Percentiles rank a stretch among this genome's conserved stretches.
phyloP scores from a whole-genome alignment of 2,888 invertebrate genomes.

The Mactromeris polynyma region DNA sequence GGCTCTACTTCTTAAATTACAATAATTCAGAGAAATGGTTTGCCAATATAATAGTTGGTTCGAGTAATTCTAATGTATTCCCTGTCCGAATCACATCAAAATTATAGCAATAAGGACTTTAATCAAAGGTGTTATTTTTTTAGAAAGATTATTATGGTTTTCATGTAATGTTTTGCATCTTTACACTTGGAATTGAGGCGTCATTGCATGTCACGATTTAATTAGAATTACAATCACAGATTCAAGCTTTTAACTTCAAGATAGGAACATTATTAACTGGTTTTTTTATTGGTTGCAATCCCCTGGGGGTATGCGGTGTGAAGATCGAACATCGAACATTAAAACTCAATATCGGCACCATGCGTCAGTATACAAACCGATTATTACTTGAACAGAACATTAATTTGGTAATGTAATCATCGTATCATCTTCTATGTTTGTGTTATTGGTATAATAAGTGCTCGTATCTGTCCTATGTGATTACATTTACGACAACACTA shows the following conservation, averaged over 20 bases:
- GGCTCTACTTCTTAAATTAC: background rate
- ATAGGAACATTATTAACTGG: background rate
- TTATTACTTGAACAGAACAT: conserved; percentile 11
- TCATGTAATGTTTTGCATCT: background rate
- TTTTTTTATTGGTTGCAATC: background rate
- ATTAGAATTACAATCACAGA: background rate
- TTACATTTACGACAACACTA: too few species aligned
- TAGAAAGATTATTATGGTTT: background rate
- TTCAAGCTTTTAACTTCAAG: conserved; percentile 1
- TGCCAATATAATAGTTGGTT: background rate
- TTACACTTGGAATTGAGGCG: background rate
- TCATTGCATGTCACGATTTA: background rate
- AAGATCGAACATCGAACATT: background rate
- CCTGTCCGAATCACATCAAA: background rate
- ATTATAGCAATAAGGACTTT: background rate
- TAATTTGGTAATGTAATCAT: background rate
- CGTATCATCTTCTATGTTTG: background rate
- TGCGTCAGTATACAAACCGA: background rate
- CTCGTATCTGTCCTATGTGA: too few species aligned
- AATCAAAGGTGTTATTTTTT: background rate
- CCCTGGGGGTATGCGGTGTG: background rate
- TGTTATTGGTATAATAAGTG: too few species aligned
- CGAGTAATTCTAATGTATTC: background rate
- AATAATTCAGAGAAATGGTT: background rate
- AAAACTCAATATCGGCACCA: background rate